These are phyloP conservation scores for Helicoverpa zea DNA, from an alignment of 1,140 invertebrate species.

Conservation along the genomic window DNA sequence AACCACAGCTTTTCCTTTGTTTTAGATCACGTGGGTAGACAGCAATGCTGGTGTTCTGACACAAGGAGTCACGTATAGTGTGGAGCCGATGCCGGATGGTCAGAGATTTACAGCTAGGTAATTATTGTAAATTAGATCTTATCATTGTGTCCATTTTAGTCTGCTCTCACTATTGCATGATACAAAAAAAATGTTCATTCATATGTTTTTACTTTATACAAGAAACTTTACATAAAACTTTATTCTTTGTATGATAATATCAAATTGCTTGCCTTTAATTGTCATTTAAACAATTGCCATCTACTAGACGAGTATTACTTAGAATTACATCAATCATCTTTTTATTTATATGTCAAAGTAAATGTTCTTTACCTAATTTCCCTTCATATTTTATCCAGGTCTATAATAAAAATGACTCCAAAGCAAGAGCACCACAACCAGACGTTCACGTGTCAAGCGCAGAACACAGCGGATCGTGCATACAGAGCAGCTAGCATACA, in stretches of 20 bases:
- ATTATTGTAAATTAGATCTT: constrained; percentile 13
- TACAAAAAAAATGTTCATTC: too few species aligned
- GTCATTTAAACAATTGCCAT: too few species aligned
- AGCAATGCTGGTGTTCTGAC: constrained; percentile 93
- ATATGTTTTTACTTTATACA: too few species aligned
- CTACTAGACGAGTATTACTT: too few species aligned
- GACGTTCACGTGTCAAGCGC: constrained; percentile 96
- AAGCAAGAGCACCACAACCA: constrained; percentile 96
- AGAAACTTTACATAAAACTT: too few species aligned
- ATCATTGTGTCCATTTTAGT: not conserved
- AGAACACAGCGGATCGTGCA: constrained; percentile 94
- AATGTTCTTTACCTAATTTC: too few species aligned
- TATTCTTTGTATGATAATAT: too few species aligned
- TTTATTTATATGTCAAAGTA: too few species aligned
- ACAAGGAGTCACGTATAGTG: constrained; percentile 91
- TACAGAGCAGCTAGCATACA: constrained; percentile 93
- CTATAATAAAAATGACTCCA: constrained; percentile 94
- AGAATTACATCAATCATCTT: too few species aligned
- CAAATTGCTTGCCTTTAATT: too few species aligned
- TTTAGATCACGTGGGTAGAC: constrained; percentile 96
- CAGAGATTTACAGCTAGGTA: constrained; percentile 91
- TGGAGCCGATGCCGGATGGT: constrained; percentile 92
- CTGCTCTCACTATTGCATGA: too few species aligned
- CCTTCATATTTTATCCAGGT: constrained; percentile 83
- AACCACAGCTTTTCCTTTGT: constrained; percentile 62